Evolutionary conservation across 2,888 invertebrate species (phyloP), one percentile per base, ranked within the genome.

Genomic region (Drosophila macrospina): DNA sequence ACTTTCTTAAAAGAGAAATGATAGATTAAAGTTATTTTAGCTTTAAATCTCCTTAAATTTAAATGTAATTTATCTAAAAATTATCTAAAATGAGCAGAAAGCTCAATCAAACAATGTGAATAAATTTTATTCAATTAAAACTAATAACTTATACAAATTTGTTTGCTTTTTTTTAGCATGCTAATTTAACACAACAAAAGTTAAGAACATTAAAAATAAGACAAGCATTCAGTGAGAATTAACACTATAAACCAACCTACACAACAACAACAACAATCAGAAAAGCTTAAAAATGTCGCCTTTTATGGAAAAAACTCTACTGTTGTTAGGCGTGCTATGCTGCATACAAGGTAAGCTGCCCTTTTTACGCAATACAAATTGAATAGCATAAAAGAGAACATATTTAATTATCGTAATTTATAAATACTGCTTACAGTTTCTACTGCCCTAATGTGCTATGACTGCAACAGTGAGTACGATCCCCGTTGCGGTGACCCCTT

Each of bases 391-490:
- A 28, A 28, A 28, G 5, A 6, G 5, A 28, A 28, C 2, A 20
- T 4, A 28, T 28, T 28, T 28, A 28, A 28, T 28, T 28, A 8
- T 8, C 2, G 28, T 28, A 20, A 20, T 20, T 20, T 20, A 20
- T 2, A 20, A 20, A 42, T 13, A 10, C 10, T n/a, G 3, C 13
- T 41, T 57, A 4, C 69, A 92, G 89, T 93, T 94, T 94, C 93
- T 32, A 93, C 93, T 56, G 93, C 95, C 69, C 94, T 97, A 70
- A 93, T 94, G 84, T 98, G 98, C 92, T 98, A 97, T 91, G 95
- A 97, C 88, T 98, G 98, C 92, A 98, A 98, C 93, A 98, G 98
- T 67, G 96, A 95, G 72, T 97, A 95, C 90, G 97, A 98, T 92
- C 96, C 96, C 36, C 95, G 97, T 79, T 98, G 98, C 89, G 97